Evolutionary conservation across 2,113 vertebrate genomes (phyloP).

Genomic region (Urocolius indicus): DNA sequence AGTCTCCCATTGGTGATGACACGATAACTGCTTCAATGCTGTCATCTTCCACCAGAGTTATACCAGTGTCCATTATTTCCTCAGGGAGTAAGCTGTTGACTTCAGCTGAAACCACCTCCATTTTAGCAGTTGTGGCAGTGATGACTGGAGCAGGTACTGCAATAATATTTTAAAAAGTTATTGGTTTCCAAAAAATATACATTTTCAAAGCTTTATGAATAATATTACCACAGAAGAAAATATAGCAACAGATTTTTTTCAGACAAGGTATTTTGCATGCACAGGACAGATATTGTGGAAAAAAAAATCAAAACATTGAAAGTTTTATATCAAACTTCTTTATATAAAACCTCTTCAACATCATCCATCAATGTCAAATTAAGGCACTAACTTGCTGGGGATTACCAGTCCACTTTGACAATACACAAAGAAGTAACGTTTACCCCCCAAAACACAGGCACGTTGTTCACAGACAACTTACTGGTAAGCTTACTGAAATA

Average conservation of each 20-base stretch:
- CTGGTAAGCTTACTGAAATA: neutral
- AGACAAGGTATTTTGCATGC: neutral
- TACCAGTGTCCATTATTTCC: slow-evolving; percentile 97
- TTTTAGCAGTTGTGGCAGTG: slow-evolving; percentile 70
- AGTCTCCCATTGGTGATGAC: slow-evolving; percentile 83
- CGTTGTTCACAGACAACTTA: neutral
- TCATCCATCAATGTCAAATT: neutral
- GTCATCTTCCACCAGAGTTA: slow-evolving; percentile 89
- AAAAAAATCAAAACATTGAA: neutral
- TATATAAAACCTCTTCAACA: neutral
- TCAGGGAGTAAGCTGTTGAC: slow-evolving; percentile 97
- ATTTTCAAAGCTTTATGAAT: neutral
- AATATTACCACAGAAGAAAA: neutral
- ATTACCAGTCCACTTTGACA: neutral
- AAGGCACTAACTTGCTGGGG: neutral
- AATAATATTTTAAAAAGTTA: slow-evolving; percentile 56
- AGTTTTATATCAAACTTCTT: neutral
- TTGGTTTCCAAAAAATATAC: neutral
- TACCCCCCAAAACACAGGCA: neutral
- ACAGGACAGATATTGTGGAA: neutral
- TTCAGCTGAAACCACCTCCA: slow-evolving; percentile 98
- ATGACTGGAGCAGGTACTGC: slow-evolving; percentile 65
- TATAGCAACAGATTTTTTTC: neutral
- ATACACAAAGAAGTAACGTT: neutral
- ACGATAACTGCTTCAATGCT: slow-evolving; percentile 84